Evolutionary conservation across 2,888 invertebrate species (phyloP), one percentile per base, ranked within the genome.

Genomic region (Fragum sueziense): DNA sequence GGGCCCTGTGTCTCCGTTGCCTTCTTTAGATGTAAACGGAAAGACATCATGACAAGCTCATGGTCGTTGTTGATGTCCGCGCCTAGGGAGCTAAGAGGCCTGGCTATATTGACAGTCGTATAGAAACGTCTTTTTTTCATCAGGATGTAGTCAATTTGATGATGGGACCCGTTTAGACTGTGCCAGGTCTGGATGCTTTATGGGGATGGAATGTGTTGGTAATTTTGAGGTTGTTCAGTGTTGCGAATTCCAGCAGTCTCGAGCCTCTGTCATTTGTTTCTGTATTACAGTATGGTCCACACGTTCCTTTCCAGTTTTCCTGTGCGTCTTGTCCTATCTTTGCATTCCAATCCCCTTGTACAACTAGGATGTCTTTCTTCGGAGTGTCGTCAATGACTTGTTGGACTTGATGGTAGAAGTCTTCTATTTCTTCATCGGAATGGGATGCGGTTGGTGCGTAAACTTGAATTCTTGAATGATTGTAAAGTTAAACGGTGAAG

Each of bases 91-190:
- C 37, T 22, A 72, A 3, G 72, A 7, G 59, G 76, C 72, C 34
- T 47, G 57, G 31, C 72, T 57, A 17, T 14, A 72, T 71, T 72
- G 71, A 37, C 71, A 61, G 25, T 33, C 20, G 20, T 71, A 29
- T 20, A 17, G 25, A 57, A 72, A 76, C 71, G n/a, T n/a, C 67
- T 65, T 4, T 34, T 27, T 25, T 74, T 62, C 65, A 83, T 67
- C 71, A 80, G 34, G 47, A 77, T 80, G 73, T 70, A 77, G 47
- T 83, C 71, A 34, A 71, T 74, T 70, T 82, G 77, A 77, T 79
- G 79, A 33, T 59, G 59, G 17, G 17, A 2, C 17, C 27, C 59
- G 33, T 65, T 65, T 14, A 34, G 65, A 47, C 51, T 22, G n/a
- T 76, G 74, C 74, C 70, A 76, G 65, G 34, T 61, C 76, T 34